phyloP scores from a whole-genome alignment of 2,113 vertebrate species.

The Coryphaenoides rupestris region DNA sequence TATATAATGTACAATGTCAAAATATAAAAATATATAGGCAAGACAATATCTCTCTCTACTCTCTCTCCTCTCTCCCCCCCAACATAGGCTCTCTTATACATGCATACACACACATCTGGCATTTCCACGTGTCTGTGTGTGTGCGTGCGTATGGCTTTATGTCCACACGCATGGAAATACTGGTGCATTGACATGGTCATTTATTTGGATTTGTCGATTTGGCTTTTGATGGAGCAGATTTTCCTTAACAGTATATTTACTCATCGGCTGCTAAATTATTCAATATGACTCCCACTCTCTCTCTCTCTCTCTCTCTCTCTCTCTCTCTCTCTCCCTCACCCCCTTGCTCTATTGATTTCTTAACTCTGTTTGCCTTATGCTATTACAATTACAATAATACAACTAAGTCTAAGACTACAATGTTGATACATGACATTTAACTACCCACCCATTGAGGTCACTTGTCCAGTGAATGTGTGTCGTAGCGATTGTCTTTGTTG shows the following conservation, averaged over 20 bases:
- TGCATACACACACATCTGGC: conserved; percentile 29
- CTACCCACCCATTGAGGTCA: too few species aligned
- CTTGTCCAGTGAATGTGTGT: too few species aligned
- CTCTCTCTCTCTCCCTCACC: not conserved
- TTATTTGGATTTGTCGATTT: not conserved
- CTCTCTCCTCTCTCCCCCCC: not conserved
- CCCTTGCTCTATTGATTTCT: not conserved
- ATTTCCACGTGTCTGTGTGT: not conserved
- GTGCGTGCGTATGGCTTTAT: conserved; percentile 15
- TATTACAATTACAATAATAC: not conserved
- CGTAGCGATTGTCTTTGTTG: too few species aligned
- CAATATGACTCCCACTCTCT: not conserved
- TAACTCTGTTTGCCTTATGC: not conserved
- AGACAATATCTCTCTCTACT: too few species aligned
- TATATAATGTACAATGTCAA: too few species aligned
- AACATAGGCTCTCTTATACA: not conserved
- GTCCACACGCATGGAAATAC: not conserved
- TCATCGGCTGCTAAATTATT: not conserved
- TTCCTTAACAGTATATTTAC: not conserved
- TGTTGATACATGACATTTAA: too few species aligned
- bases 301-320: not conserved
- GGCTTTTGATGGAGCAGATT: not conserved
- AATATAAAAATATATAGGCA: too few species aligned
- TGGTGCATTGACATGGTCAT: not conserved
- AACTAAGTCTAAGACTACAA: too few species aligned